These are phyloP conservation scores for Mystacornis crossleyi DNA, from an alignment of 2,113 vertebrate species.

Conservation along the genomic window DNA sequence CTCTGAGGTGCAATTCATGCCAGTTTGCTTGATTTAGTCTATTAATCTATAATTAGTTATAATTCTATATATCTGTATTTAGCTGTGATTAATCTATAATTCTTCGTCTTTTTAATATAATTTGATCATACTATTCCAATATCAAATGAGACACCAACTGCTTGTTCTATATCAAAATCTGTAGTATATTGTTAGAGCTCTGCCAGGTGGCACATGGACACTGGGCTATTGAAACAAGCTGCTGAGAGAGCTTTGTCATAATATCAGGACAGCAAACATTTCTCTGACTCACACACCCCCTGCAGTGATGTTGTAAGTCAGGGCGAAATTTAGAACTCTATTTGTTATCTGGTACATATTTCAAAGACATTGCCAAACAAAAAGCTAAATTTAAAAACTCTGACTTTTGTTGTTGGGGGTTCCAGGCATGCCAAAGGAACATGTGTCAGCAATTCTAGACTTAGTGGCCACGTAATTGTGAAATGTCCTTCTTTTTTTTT, in stretches of 20 bases:
- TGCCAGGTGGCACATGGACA: neutral
- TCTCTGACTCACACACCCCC: constrained; percentile 13
- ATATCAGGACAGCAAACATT: neutral
- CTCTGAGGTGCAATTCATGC: neutral
- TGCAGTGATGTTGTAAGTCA: constrained; percentile 29
- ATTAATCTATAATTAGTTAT: neutral
- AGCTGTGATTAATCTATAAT: neutral
- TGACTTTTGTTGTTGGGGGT: neutral
- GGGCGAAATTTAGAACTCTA: neutral
- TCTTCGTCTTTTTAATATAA: neutral
- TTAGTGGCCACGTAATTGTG: neutral
- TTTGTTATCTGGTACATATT: constrained; percentile 28
- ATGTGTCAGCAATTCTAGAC: constrained; percentile 9
- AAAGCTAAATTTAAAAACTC: constrained; percentile 22
- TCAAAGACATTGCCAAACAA: constrained; percentile 16
- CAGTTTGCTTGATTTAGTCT: neutral
- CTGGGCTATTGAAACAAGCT: neutral
- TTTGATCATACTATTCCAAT: neutral
- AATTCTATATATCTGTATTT: neutral
- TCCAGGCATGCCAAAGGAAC: neutral
- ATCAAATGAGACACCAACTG: neutral
- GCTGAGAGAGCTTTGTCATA: neutral
- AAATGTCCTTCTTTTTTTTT: neutral
- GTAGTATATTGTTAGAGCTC: neutral
- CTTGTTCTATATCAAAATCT: neutral